Base-by-base conservation (phyloP, 2,888 invertebrate genomes). In the Lithophane leautieri region DNA sequence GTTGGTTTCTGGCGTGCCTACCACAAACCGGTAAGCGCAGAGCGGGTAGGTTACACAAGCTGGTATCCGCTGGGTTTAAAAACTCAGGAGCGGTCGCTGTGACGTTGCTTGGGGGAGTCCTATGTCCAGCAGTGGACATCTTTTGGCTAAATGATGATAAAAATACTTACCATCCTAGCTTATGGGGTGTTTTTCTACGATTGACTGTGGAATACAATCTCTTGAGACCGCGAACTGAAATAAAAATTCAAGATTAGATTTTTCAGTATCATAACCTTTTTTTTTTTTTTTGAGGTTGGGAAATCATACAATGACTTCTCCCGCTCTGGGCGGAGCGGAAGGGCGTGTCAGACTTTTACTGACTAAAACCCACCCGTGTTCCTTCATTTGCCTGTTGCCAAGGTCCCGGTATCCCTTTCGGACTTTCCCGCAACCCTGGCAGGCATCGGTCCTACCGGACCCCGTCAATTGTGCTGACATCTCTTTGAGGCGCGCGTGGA, bases 161-260 rank as follows among this genome's bases (percentile, higher is more conserved):
- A 44, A 68, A 42, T 44, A 25, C 78, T 60, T 62, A 95, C 95
- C 95, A 95, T 79, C 95, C 95, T n/a, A 95, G 65, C 79, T 89
- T 94, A 68, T 92, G 90, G 0, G 93, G 93, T 2, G 52, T 81
- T 42, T 88, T 92, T 6, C 87, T 86, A 4, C 92, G 87, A 66
- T 94, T 94, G 50, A 95, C 94, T 0, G 94, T 93, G 0, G 95
- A 92, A 82, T 94, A 95, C 9, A 95, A 82, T 50, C 87, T 90
- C 74, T 73, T 91, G 0, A 94, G 52, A 0, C 94, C 95, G 0
- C 92, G 90, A 42, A 81, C 94, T 95, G 84, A 34, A 88, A 78
- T 11, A 70, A n/a, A 25, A 56, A 44, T 19, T 9, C 0, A 34
- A 1, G 4, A 12, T 19, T 16, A 0, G 0, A 28, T 19, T 65